phyloP scores from a whole-genome alignment of 2,797 vertebrate species.

The Bradypodion ventrale region DNA sequence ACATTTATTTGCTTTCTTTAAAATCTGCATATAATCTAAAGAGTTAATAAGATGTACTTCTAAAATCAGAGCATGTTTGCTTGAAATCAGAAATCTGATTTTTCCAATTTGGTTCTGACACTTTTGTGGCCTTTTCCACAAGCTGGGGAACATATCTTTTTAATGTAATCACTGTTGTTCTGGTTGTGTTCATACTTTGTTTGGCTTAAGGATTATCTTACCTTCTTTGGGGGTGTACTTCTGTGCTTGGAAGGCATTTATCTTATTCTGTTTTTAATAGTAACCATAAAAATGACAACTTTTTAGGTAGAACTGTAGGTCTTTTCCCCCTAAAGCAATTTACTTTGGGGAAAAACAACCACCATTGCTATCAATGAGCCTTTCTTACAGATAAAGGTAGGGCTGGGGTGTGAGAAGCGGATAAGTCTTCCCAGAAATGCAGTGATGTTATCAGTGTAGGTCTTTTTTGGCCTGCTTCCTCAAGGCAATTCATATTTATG shows the following conservation, averaged over 20 bases:
- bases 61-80: constrained; percentile 57
- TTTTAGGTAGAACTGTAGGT: constrained; percentile 13
- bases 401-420: constrained; percentile 44
- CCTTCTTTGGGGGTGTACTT: constrained; percentile 14
- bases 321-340: not conserved
- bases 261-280: no score
- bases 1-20: constrained; percentile 59
- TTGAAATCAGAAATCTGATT: not conserved
- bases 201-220: constrained; percentile 24
- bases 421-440: constrained; percentile 70
- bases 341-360: not conserved
- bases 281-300: constrained; percentile 29
- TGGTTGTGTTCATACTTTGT: constrained; percentile 3
- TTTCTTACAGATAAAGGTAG: constrained; percentile 10
- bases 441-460: constrained; percentile 66
- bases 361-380: not conserved
- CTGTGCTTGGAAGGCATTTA: constrained; percentile 43
- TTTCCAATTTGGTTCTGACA: not conserved
- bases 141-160: not conserved
- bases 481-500: constrained; percentile 66
- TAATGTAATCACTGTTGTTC: not conserved
- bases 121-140: not conserved
- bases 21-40: constrained; percentile 66
- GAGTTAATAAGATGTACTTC: constrained; percentile 37
- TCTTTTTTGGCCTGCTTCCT: constrained; percentile 71